These are phyloP conservation scores for Rhagoletis zephyria DNA, from an alignment of 1,140 invertebrate species.

Conservation along the genomic window DNA sequence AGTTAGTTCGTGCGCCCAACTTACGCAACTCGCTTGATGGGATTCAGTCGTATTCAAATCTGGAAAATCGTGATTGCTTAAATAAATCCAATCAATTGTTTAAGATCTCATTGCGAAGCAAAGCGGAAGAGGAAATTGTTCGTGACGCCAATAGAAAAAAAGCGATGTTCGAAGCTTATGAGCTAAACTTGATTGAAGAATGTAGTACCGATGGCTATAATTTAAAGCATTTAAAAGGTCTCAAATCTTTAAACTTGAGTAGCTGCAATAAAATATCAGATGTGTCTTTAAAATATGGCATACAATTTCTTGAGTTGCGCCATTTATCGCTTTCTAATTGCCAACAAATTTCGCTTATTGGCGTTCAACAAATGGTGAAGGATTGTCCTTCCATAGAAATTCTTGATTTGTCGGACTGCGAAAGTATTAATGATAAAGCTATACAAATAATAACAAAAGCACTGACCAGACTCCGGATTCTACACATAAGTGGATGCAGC, in stretches of 20 bases:
- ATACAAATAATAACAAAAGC: conserved; percentile 76
- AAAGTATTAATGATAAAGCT: conserved; percentile 79
- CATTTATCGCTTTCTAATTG: conserved; percentile 77
- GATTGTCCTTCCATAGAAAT: conserved; percentile 81
- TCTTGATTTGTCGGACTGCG: conserved; percentile 79
- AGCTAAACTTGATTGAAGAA: conserved; percentile 75
- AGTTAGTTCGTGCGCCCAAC: conserved; percentile 61
- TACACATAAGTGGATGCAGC: conserved; percentile 81
- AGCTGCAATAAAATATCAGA: conserved; percentile 82
- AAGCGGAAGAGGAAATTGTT: conserved; percentile 80
- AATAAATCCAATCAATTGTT: conserved; percentile 62
- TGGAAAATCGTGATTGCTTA: conserved; percentile 60
- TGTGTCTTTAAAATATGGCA: conserved; percentile 80
- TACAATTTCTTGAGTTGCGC: conserved; percentile 78
- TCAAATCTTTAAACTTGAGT: conserved; percentile 78
- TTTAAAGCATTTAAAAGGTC: conserved; percentile 76
- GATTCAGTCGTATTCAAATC: conserved; percentile 62
- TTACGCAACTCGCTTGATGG: conserved; percentile 60
- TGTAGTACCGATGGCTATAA: conserved; percentile 75
- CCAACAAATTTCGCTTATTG: conserved; percentile 80
- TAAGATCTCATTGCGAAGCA: conserved; percentile 78
- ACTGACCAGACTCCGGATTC: conserved; percentile 77
- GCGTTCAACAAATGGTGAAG: conserved; percentile 77
- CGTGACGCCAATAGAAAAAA: conserved; percentile 78
- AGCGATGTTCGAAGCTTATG: conserved; percentile 78